Conservation (phyloP, 2,888 invertebrate species). For the Cheiracanthium punctorium region DNA sequence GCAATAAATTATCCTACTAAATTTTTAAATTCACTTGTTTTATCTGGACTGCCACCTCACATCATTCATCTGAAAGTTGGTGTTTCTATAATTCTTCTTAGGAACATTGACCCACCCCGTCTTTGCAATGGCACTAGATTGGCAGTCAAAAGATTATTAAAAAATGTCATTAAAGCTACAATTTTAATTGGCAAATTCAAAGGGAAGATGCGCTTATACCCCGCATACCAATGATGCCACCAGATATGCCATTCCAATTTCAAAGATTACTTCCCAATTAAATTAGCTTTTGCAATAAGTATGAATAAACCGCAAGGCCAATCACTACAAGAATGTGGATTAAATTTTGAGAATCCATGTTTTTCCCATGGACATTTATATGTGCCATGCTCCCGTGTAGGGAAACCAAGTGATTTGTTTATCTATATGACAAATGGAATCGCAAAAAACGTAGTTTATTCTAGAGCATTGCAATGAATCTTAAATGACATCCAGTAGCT, state of each 20-base stretch:
- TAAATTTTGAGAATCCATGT: slow-evolving; percentile 30
- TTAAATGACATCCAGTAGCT: too few species aligned
- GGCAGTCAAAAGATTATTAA: background rate
- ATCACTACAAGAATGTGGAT: background rate
- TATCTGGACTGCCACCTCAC: too few species aligned
- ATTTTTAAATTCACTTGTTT: too few species aligned
- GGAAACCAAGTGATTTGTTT: too few species aligned
- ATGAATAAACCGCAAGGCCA: background rate
- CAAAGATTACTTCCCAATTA: background rate
- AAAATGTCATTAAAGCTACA: background rate
- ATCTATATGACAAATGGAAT: too few species aligned
- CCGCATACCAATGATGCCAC: background rate
- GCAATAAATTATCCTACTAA: background rate
- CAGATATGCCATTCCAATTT: background rate
- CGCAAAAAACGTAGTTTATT: too few species aligned
- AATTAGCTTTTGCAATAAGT: background rate
- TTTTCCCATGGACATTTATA: slow-evolving; percentile 66
- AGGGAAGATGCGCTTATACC: background rate
- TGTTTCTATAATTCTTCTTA: too few species aligned
- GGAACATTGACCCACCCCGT: too few species aligned
- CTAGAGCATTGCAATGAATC: too few species aligned
- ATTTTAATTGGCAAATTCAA: background rate
- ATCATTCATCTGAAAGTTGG: too few species aligned
- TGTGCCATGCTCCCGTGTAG: background rate
- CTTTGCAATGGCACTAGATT: background rate